A percentile compares a stretch with the other conserved stretches of the same genome.
phyloP scores from a whole-genome alignment of 2,797 vertebrate genomes.

The Liasis olivaceus region DNA sequence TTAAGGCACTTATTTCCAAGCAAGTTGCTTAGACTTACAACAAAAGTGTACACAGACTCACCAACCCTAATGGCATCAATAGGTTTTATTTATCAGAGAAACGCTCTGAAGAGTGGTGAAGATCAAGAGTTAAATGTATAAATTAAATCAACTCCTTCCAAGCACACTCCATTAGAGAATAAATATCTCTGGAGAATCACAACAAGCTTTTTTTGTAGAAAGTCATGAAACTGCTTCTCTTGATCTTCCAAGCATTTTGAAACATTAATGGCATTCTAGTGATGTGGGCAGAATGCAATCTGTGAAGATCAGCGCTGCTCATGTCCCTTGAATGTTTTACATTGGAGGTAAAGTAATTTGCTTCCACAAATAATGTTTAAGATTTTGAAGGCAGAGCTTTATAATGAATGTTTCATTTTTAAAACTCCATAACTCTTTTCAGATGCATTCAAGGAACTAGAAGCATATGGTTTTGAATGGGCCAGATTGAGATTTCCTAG shows the following conservation, averaged over 20 bases:
- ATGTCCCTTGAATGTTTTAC: slow-evolving; percentile 32
- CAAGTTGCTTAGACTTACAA: not conserved
- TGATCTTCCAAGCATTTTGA: slow-evolving; percentile 56
- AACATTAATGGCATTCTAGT: slow-evolving; percentile 49
- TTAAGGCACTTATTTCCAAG: not conserved
- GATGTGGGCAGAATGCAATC: slow-evolving; percentile 59
- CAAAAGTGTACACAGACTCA: not conserved
- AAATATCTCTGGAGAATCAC: slow-evolving; percentile 56
- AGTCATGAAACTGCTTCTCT: slow-evolving; percentile 51
- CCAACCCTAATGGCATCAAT: slow-evolving; percentile 55
- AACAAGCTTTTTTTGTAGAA: slow-evolving; percentile 55
- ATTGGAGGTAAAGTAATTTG: slow-evolving; percentile 46
- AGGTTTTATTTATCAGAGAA: slow-evolving; percentile 59
- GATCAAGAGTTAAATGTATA: slow-evolving; percentile 60
- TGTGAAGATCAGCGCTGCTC: slow-evolving; percentile 39
- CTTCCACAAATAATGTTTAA: slow-evolving; percentile 34
- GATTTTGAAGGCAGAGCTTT: slow-evolving; percentile 28
- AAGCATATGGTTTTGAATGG: not conserved
- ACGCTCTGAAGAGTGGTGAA: slow-evolving; percentile 33
- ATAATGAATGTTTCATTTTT: not conserved
- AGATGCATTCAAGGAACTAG: not conserved
- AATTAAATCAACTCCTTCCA: slow-evolving; percentile 58
- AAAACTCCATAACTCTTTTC: not conserved
- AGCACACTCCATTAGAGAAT: slow-evolving; percentile 50
- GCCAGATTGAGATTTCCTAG: not conserved